A percentile compares a stretch with the other conserved stretches of the same genome.
phyloP scores from a whole-genome alignment of 2,888 invertebrate genomes.

The Strigamia maritima region DNA sequence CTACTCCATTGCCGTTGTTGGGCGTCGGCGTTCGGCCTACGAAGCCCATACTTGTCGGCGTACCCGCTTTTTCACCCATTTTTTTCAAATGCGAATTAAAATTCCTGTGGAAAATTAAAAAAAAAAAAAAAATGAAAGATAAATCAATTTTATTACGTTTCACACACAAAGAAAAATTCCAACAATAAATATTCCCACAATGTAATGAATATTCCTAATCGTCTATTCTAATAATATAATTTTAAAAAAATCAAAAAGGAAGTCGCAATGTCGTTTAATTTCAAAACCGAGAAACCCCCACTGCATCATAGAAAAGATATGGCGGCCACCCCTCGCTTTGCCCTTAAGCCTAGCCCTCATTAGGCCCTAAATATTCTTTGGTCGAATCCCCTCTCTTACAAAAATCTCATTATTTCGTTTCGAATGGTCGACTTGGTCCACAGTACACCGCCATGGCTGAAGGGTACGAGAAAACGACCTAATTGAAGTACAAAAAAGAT shows the following conservation, averaged over 20 bases:
- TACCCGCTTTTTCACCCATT: background rate
- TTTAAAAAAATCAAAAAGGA: background rate
- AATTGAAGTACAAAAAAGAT: background rate
- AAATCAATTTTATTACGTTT: background rate
- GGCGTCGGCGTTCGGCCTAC: conserved; percentile 1
- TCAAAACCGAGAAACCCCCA: background rate
- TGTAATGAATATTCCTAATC: no score
- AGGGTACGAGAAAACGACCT: background rate
- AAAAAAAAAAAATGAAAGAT: background rate
- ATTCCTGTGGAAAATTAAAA: background rate
- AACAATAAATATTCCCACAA: no score
- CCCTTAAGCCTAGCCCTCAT: conserved; percentile 29
- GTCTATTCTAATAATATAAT: no score
- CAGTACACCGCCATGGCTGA: background rate
- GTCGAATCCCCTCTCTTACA: background rate
- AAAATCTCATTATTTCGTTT: conserved; percentile 18
- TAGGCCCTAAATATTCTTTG: conserved; percentile 9
- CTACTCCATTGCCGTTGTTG: conserved; percentile 22
- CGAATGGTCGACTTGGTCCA: conserved; percentile 11
- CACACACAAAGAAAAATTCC: background rate
- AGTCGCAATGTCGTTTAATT: background rate
- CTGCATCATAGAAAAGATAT: background rate
- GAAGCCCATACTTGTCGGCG: background rate
- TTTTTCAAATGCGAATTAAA: background rate
- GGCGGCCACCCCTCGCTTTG: conserved; percentile 3